Evolutionary conservation across 2,888 invertebrate species (phyloP), one percentile per base, ranked within the genome.

Genomic region (Alitta virens): DNA sequence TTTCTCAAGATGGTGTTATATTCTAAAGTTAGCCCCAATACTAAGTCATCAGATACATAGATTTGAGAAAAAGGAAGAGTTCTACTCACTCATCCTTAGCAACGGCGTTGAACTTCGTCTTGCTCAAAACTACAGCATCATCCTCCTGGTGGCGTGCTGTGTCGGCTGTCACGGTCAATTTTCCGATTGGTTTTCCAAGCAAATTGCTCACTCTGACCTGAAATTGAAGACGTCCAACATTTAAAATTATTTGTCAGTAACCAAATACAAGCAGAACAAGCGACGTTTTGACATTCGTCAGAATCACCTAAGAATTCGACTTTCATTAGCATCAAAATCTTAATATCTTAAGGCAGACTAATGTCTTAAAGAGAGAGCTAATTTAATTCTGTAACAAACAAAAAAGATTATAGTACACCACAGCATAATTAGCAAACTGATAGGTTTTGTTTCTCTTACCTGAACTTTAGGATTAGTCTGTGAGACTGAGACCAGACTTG

Each of bases 401-500:
- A n/a, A n/a, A n/a, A n/a, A n/a, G n/a, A n/a, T n/a, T n/a, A n/a
- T n/a, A n/a, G n/a, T n/a, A n/a, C n/a, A n/a, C n/a, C n/a, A n/a
- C n/a, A n/a, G n/a, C n/a, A n/a, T n/a, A n/a, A n/a, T n/a, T n/a
- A n/a, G n/a, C n/a, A n/a, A n/a, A n/a, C n/a, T n/a, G n/a, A n/a
- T n/a, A n/a, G n/a, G n/a, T n/a, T n/a, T n/a, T n/a, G n/a, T n/a
- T n/a, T n/a, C n/a, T n/a, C n/a, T n/a, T n/a, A 79, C 78, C 72
- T 82, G 74, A 1, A 94, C 86, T 3, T 86, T 84, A n/a, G 91
- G 90, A 5, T 89, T 87, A 12, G 90, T 88, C 0, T 87, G 83
- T 2, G 91, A 89, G 46, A 95, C 86, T 77, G 90, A 89, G 53
- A 90, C 88, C 75, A 87, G 87, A 71, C 92, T 91, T 69, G 89